Evolutionary conservation across 2,113 vertebrate species (phyloP).

Genomic region (Morone saxatilis): DNA sequence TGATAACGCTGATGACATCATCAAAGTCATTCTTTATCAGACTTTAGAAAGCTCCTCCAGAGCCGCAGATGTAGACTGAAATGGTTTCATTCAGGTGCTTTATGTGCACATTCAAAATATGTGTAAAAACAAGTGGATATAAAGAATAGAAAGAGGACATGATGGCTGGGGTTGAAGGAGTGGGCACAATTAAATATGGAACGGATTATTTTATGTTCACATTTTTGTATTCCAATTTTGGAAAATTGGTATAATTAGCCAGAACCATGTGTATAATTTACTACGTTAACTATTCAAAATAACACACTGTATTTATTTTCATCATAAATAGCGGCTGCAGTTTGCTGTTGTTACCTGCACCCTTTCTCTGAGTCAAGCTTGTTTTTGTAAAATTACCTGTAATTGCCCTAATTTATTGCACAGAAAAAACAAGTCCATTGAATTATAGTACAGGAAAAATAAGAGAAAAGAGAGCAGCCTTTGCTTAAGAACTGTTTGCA

Average conservation of each 20-base stretch:
- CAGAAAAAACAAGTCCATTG: background rate
- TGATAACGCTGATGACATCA: background rate
- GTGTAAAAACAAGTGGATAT: background rate
- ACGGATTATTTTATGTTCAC: background rate
- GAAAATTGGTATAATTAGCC: constrained; percentile 13
- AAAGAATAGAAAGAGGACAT: background rate
- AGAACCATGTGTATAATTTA: background rate
- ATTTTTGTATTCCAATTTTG: background rate
- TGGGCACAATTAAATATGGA: no score
- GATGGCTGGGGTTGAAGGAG: background rate
- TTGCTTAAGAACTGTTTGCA: background rate
- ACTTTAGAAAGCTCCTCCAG: background rate
- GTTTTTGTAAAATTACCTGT: constrained; percentile 5
- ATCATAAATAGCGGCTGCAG: constrained; percentile 3
- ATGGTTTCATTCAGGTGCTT: background rate
- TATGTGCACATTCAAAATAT: background rate
- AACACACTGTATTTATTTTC: constrained; percentile 5
- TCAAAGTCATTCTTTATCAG: background rate
- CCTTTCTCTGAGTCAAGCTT: background rate
- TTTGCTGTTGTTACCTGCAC: constrained; percentile 2
- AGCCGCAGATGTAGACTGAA: background rate
- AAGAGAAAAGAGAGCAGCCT: background rate
- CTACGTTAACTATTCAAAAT: background rate
- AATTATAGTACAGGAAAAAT: background rate
- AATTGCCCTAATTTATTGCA: background rate